phyloP scores from a whole-genome alignment of 2,888 invertebrate species.

The Plemyria rubiginata region DNA sequence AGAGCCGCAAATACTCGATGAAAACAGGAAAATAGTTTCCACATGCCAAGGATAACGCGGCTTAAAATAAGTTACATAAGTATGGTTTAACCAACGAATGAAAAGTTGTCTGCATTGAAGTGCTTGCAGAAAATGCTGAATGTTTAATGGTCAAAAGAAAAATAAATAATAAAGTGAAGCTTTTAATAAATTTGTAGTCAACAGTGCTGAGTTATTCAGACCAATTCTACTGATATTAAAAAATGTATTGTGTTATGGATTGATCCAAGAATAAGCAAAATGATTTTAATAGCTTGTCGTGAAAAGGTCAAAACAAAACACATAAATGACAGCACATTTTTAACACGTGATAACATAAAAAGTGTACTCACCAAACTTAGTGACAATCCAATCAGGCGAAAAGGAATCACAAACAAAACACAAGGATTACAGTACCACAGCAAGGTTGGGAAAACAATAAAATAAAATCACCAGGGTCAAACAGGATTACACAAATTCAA shows the following conservation, averaged over 20 bases:
- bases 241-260: not conserved
- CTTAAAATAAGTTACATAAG: constrained; percentile 40
- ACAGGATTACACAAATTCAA: constrained; percentile 71
- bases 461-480: constrained; percentile 78
- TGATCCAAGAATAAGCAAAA: not conserved
- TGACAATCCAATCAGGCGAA: constrained; percentile 76
- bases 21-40: constrained; percentile 38
- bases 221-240: not conserved
- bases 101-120: constrained; percentile 24
- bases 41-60: constrained; percentile 33
- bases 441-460: constrained; percentile 68
- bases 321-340: not conserved
- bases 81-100: constrained; percentile 20
- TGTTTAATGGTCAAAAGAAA: constrained; percentile 9
- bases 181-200: constrained; percentile 3
- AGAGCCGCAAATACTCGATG: constrained; percentile 27
- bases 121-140: constrained; percentile 15
- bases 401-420: constrained; percentile 75
- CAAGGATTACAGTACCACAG: constrained; percentile 66
- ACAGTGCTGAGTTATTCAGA: not conserved
- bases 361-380: constrained; percentile 67
- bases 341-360: constrained; percentile 31
- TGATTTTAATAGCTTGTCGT: not conserved
- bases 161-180: not conserved
- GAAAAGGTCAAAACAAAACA: not conserved